Evolutionary conservation across 2,888 invertebrate species (phyloP).

Genomic region (Agrochola lychnidis): DNA sequence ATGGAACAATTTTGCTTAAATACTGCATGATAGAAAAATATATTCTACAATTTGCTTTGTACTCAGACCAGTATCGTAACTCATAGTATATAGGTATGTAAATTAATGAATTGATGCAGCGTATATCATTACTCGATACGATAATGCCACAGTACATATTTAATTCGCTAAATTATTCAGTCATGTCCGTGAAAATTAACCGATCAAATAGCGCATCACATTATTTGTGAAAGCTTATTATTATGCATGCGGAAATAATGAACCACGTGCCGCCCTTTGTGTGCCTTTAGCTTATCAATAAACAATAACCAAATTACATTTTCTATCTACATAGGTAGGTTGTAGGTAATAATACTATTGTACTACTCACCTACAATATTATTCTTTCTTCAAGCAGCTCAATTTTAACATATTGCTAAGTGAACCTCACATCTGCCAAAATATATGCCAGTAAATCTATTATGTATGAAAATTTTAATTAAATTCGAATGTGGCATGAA

Average conservation of each 20-base stretch:
- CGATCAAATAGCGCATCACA: conserved; percentile 69
- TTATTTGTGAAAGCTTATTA: conserved; percentile 70
- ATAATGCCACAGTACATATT: conserved; percentile 63
- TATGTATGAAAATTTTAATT: conserved; percentile 77
- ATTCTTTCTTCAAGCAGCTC: conserved; percentile 4
- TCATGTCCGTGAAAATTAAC: conserved; percentile 67
- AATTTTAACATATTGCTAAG: conserved; percentile 26
- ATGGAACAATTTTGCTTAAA: not conserved
- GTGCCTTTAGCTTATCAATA: conserved; percentile 38
- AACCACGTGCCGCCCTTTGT: conserved; percentile 52
- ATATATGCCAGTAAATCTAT: conserved; percentile 62
- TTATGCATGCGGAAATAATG: conserved; percentile 64
- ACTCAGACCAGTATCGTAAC: not conserved
- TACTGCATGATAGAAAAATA: not conserved
- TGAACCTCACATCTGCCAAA: conserved; percentile 43
- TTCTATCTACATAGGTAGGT: conserved; percentile 13
- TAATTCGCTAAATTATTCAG: conserved; percentile 70
- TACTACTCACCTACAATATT: not conserved
- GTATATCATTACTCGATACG: conserved; percentile 57
- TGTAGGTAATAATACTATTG: not conserved
- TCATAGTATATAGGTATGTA: conserved; percentile 8
- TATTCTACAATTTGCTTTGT: not conserved
- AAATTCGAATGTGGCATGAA: conserved; percentile 76
- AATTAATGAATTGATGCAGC: conserved; percentile 48
- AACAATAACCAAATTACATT: conserved; percentile 16